These are phyloP conservation scores for Myzus persicae DNA, from an alignment of 1,140 invertebrate species.

Conservation along the genomic window DNA sequence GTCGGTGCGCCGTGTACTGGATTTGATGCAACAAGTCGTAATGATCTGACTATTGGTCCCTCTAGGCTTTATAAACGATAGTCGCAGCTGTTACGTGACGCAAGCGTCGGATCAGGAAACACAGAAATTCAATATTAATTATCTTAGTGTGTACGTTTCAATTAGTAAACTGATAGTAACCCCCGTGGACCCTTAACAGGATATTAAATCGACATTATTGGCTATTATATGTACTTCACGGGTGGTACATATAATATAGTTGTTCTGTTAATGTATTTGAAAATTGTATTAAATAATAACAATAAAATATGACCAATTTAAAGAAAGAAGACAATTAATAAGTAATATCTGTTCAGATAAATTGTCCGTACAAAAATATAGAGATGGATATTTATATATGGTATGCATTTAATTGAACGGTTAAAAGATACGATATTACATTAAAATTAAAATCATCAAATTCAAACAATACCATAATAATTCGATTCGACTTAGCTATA, in stretches of 20 bases:
- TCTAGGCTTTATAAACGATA: conserved; percentile 46
- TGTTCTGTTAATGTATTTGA: not conserved
- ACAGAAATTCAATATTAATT: conserved; percentile 26
- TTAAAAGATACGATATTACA: not conserved
- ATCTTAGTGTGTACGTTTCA: conserved; percentile 15
- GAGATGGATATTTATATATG: not conserved
- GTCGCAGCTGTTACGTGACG: conserved; percentile 38
- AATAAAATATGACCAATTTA: not conserved
- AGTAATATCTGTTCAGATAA: not conserved
- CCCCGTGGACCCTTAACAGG: not conserved
- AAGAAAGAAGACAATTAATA: not conserved
- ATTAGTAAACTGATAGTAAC: conserved; percentile 18
- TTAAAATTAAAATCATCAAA: not conserved
- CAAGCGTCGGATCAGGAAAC: conserved; percentile 23
- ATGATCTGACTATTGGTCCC: conserved; percentile 46
- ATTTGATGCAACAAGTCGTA: conserved; percentile 55
- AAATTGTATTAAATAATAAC: not conserved
- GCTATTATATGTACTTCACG: not conserved
- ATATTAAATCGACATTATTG: conserved; percentile 36
- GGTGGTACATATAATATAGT: not conserved
- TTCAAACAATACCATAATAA: not conserved
- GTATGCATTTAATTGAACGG: conserved; percentile 3
- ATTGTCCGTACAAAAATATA: not conserved
- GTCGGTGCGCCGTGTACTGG: conserved; percentile 41
- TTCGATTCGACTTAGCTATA: not conserved